Evolutionary conservation across 2,797 vertebrate genomes (phyloP), one percentile per base, ranked within the genome.

Genomic region (Leptatherina wallacei): DNA sequence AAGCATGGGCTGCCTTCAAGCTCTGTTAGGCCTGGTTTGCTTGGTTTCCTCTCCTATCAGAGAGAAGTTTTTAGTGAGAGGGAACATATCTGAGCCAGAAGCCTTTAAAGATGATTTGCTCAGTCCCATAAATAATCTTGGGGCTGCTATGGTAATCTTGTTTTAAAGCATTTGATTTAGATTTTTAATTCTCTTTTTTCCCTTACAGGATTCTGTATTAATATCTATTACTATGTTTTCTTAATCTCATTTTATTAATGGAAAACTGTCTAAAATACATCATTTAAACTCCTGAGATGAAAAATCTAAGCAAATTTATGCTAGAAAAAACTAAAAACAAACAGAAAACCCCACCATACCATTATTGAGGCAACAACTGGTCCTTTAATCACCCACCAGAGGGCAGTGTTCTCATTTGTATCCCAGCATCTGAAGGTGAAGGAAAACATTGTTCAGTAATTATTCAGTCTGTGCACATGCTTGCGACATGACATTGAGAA

Each of bases 351-450:
- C 44, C 0, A 64, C 27, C 44, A 0, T 91, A 99, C 98, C 97
- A 99, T 99, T 67, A 99, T 98, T 0, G 97, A 99, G 12, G 95
- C 96, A 40, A 99, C 95, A 44, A 99, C 97, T 0, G 98, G 98
- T 70, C 98, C 98, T 81, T 99, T 99, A 86, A 99, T 99, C 77
- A 99, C 97, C 98, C 98, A 99, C 98, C 98, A 99, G 94, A 99
- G 94, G 92, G 97, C 97, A 54, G 97, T 98, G 91, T 96, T 95
- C 83, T 97, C 96, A 84, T 99, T 99, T 79, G 96, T 98, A 79
- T 99, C 98, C 98, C 98, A 99, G 91, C 98, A 99, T 77, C 98
- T 99, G 84, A 35, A 83, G 69, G 77, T 65, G 12, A 44, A 81
- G 24, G 29, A 65, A 18, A 44, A 35, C 35, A 33, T 22, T 6